Percentiles rank a stretch among this genome's conserved stretches.
These are phyloP conservation scores for Hydropsyche betteni DNA, from an alignment of 2,888 invertebrate genomes.

Conservation along the genomic window DNA sequence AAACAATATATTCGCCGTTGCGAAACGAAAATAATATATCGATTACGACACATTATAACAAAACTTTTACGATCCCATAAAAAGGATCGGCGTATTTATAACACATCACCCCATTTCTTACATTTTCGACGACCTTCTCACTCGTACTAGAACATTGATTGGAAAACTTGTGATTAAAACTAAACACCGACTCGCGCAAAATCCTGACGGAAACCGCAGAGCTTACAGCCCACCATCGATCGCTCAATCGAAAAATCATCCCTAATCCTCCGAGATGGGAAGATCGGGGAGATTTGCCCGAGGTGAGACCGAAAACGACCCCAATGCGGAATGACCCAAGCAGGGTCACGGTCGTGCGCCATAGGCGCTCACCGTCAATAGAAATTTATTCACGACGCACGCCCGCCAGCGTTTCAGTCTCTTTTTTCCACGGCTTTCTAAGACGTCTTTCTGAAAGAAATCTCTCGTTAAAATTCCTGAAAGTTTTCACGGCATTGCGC, in stretches of 20 bases:
- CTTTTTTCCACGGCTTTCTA: too few species aligned
- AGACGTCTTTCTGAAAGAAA: too few species aligned
- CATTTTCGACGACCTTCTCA: too few species aligned
- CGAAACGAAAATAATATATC: too few species aligned
- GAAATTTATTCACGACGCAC: constrained; percentile 1
- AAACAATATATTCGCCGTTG: too few species aligned
- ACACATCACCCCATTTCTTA: too few species aligned
- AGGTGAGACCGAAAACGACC: neutral
- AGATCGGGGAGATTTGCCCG: too few species aligned
- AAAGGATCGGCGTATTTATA: too few species aligned
- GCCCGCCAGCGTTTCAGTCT: neutral
- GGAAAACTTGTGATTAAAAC: constrained; percentile 20
- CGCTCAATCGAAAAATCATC: constrained; percentile 4
- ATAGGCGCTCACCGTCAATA: neutral
- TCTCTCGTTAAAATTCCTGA: too few species aligned
- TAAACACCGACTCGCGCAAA: neutral
- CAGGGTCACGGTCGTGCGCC: constrained; percentile 16
- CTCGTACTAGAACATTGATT: neutral
- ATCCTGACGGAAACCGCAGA: neutral
- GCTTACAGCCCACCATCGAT: neutral
- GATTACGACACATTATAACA: too few species aligned
- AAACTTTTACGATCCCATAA: too few species aligned
- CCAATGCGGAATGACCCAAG: neutral
- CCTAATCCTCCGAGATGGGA: neutral
- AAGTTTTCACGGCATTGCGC: constrained; percentile 11